Base-by-base conservation (phyloP, 2,113 vertebrate genomes). In the Oenanthe oenanthe region DNA sequence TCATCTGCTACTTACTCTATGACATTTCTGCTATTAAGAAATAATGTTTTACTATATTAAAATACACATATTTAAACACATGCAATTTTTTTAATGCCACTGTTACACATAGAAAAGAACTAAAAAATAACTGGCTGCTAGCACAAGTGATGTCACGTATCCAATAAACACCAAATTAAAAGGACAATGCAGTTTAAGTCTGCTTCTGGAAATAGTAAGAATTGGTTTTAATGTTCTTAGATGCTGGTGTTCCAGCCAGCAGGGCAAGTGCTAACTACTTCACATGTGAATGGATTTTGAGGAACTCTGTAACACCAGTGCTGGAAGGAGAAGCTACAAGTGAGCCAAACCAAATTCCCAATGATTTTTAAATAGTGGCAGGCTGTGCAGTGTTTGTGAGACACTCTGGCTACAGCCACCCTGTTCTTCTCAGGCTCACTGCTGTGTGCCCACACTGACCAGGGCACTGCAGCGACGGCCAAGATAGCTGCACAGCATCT, bases 401-500 rank as follows among this genome's bases (percentile, higher is more conserved):
- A 45, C 7, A 1, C 28, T 17, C 25, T 28, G 48, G 14, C 67
- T n/a, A 19, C 0, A 8, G 50, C 6, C 31, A 54, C 9, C 4
- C 45, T 40, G 12, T 2, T 70, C 16, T 31, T 61, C 36, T 24
- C 70, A 42, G 22, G 13, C 20, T 61, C 47, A 13, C 7, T 7
- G 5, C 28, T 5, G 24, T 7, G 34, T 2, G 7, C 8, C 43
- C 60, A 38, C 47, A 28, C 0, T 2, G 32, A 51, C 13, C 56
- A 60, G 26, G n/a, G 47, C 40, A 53, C 26, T 2, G 29, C n/a
- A 29, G 14, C 6, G 2, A 38, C 36, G 7, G 9, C 73, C 40
- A 34, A 22, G 20, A 51, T 0, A 1, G 34, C 11, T 0, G 0
- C 40, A 29, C 9, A 32, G n/a, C 66, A 51, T 25, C 26, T 19